Conservation (phyloP, 2,888 invertebrate genomes). For the Agonopterix alstromeriana region DNA sequence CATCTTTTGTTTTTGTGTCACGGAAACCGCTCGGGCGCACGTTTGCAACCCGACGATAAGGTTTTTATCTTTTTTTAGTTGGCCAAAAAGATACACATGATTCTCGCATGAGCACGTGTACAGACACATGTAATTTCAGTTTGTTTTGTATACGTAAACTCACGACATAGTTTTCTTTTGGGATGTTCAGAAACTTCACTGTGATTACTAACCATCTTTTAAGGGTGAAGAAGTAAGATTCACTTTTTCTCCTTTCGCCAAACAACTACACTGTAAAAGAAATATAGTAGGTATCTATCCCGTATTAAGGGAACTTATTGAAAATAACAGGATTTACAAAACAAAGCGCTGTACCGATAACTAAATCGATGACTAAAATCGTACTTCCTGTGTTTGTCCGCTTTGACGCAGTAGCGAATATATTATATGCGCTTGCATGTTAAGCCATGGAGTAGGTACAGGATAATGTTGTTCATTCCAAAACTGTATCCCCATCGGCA, state of each 20-base stretch:
- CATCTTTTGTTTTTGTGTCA: conserved; percentile 46
- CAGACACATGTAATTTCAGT: not conserved
- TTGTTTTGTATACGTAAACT: no score
- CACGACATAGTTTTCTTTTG: no score
- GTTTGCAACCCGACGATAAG: not conserved
- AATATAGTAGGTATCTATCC: no score
- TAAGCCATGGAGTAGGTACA: not conserved
- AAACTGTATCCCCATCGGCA: conserved; percentile 3
- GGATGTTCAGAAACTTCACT: no score
- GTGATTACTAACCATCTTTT: no score
- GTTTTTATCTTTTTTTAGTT: conserved; percentile 1
- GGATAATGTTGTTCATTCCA: conserved; percentile 1
- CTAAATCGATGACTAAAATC: conserved; percentile 17
- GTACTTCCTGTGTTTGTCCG: conserved; percentile 20
- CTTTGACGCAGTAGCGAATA: not conserved
- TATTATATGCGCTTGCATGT: not conserved
- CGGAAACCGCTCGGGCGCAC: conserved; percentile 32
- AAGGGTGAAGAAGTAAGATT: no score
- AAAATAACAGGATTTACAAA: not conserved
- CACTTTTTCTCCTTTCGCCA: no score
- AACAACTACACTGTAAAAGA: no score
- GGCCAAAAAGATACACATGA: not conserved
- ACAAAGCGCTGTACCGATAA: not conserved
- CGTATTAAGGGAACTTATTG: no score
- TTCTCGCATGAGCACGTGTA: not conserved